phyloP scores from a whole-genome alignment of 2,888 invertebrate genomes.

The Brachynemurus nebulosus region DNA sequence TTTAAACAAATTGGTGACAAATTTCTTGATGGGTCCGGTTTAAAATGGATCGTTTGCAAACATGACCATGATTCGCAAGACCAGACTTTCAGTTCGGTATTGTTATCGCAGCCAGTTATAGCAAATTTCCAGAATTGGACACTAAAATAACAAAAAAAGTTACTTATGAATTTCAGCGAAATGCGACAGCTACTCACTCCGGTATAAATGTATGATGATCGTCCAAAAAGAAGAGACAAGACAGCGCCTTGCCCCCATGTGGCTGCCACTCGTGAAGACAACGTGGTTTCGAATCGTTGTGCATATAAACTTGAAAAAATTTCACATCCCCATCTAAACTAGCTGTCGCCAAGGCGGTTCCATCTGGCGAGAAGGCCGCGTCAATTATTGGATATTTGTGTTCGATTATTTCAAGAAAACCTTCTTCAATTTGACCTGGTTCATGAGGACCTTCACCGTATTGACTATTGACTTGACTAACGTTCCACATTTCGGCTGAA shows the following conservation, averaged over 20 bases:
- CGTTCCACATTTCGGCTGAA: constrained; percentile 41
- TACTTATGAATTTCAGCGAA: no score
- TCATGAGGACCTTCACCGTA: constrained; percentile 31
- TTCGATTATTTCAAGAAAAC: constrained; percentile 42
- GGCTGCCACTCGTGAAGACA: constrained; percentile 91
- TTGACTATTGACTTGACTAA: constrained; percentile 31
- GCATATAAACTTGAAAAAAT: constrained; percentile 79
- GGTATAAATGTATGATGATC: constrained; percentile 68
- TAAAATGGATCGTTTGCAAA: constrained; percentile 70
- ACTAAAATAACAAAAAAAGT: constrained; percentile 27
- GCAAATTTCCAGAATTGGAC: constrained; percentile 91
- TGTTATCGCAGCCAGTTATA: constrained; percentile 79
- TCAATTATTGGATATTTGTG: constrained; percentile 57
- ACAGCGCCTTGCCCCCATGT: constrained; percentile 75
- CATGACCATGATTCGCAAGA: constrained; percentile 92
- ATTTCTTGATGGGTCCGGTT: constrained; percentile 33
- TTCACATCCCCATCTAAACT: constrained; percentile 79
- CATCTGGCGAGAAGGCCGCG: constrained; percentile 87
- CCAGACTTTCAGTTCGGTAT: constrained; percentile 85
- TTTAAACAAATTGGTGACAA: constrained; percentile 43
- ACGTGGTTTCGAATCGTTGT: constrained; percentile 52
- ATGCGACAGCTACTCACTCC: constrained; percentile 55
- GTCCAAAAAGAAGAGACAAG: constrained; percentile 86
- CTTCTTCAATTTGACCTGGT: constrained; percentile 30
- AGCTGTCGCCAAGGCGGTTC: constrained; percentile 84